Evolutionary conservation across 2,113 vertebrate species (phyloP).

Genomic region (Ictidomys tridecemlineatus): DNA sequence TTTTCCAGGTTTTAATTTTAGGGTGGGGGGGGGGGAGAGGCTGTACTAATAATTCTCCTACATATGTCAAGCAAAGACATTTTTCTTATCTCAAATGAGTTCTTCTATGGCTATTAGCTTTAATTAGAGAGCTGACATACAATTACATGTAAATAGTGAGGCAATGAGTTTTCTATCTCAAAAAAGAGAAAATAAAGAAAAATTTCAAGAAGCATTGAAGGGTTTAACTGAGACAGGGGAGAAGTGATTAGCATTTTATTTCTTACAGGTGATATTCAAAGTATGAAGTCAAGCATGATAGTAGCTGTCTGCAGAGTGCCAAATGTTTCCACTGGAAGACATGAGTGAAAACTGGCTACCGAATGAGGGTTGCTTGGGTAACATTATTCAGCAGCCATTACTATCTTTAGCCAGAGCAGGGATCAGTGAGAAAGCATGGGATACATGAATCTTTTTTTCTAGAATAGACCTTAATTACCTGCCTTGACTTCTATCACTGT

Average conservation of each 20-base stretch:
- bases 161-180: neutral
- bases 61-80: neutral
- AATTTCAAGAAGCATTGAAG: neutral
- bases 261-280: neutral
- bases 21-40: neutral
- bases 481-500: neutral
- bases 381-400: neutral
- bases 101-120: neutral
- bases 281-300: neutral
- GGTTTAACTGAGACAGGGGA: neutral
- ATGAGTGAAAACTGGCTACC: neutral
- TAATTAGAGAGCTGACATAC: neutral
- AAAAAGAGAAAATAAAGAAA: neutral
- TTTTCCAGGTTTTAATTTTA: constrained; percentile 23
- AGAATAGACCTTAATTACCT: neutral
- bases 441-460: neutral
- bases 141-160: neutral
- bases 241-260: neutral
- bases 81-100: neutral
- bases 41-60: neutral
- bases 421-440: neutral
- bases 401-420: neutral
- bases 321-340: neutral
- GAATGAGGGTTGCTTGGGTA: neutral
- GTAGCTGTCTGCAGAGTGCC: neutral